These are phyloP conservation scores for Alouatta caraya DNA, from an alignment of 2,797 vertebrate species.

Conservation along the genomic window DNA sequence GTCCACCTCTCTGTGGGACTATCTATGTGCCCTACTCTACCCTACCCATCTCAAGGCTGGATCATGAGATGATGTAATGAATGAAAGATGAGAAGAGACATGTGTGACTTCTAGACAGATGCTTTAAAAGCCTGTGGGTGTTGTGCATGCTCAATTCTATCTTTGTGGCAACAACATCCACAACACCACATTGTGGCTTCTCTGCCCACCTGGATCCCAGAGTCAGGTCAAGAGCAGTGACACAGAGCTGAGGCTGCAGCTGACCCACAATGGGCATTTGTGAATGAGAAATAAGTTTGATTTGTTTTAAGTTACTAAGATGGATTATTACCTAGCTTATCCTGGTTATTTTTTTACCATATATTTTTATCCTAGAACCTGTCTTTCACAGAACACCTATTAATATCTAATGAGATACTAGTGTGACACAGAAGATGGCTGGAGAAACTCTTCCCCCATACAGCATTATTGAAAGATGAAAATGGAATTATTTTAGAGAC, in stretches of 20 bases:
- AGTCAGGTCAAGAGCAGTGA: not conserved
- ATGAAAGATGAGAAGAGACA: not conserved
- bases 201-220: not conserved
- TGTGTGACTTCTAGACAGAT: not conserved
- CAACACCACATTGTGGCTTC: not conserved
- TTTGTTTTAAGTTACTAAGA: not conserved
- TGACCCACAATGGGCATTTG: not conserved
- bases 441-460: not conserved
- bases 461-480: not conserved
- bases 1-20: not conserved
- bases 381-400: not conserved
- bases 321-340: not conserved
- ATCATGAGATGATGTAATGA: not conserved
- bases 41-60: not conserved
- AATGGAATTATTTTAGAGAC: not conserved
- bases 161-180: not conserved
- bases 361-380: not conserved
- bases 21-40: not conserved
- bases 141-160: not conserved
- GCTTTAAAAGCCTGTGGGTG: not conserved
- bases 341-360: not conserved
- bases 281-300: not conserved
- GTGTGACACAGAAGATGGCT: not conserved
- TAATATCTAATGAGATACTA: not conserved
- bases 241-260: not conserved